These are phyloP conservation scores for Theonella swinhoei DNA, from an alignment of 37 sponge, comb jelly and placozoan species.

Conservation along the genomic window DNA sequence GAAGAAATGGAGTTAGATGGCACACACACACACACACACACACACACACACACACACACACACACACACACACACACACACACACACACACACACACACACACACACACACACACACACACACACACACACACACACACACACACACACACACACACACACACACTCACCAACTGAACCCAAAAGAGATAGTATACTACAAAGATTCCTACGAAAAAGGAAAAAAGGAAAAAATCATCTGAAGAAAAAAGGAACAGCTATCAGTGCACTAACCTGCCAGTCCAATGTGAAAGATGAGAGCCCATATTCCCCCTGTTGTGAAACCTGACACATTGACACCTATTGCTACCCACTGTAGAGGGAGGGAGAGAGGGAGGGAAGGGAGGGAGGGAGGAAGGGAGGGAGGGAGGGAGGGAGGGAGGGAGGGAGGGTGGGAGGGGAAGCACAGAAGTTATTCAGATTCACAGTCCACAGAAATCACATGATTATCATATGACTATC, in stretches of 20 bases:
- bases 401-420: neutral
- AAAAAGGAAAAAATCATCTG: neutral
- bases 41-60: no score
- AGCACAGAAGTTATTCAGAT: neutral
- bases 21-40: neutral
- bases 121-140: no score
- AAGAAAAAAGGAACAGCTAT: neutral
- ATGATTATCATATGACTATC: neutral
- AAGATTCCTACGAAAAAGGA: slow-evolving; percentile 54
- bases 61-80: no score
- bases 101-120: no score
- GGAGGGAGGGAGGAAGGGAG: slow-evolving; percentile 8
- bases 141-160: no score
- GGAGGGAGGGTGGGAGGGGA: neutral
- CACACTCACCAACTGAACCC: slow-evolving; percentile 68
- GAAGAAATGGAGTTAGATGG: neutral
- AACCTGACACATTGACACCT: slow-evolving; percentile 81
- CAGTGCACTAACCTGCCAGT: slow-evolving; percentile 51
- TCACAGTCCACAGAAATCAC: neutral
- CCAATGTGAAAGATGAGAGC: slow-evolving; percentile 75
- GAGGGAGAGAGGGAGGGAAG: neutral
- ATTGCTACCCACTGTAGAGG: slow-evolving; percentile 72
- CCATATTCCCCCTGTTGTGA: slow-evolving; percentile 61
- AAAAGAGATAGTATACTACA: slow-evolving; percentile 67
- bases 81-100: no score